Base-by-base conservation (phyloP, 2,888 invertebrate species). In the Volucella bombylans region DNA sequence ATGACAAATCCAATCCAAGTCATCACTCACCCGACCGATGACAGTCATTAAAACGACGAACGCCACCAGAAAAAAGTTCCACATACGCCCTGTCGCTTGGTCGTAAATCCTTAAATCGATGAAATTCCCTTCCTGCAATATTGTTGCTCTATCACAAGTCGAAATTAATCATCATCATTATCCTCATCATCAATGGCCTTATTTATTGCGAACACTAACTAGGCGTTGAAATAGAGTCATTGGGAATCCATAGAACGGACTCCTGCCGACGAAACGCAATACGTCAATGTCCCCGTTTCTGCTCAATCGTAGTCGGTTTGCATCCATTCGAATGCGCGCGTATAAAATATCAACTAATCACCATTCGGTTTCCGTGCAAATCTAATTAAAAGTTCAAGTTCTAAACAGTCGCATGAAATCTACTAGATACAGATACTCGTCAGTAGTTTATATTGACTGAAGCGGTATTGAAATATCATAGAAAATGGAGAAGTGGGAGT, bases 361-460 rank as follows among this genome's bases (percentile, higher is more conserved):
- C 64, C 59, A 67, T 39, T 54, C 12, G 64, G 39, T 71, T 65
- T 78, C 61, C 38, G 67, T 67, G 45, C 45, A 55, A 78, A 82
- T 78, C 67, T 78, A 82, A 82, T 82, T 82, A 82, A 82, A 82
- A 82, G 45, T 68, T 73, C 10, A 78, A 73, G 31, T 78, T 78
- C 78, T 39, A 57, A 68, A 62, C 55, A 73, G 67, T 72, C 43
- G 62, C 10, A 73, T 14, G 49, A 64, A 82, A 45, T 55, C 61
- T 18, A 67, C 62, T 14, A 38, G 39, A 76, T 59, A 54, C 52
- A 31, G 31, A 31, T 31, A 31, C 31, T 31, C 31, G 31, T 31
- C n/a, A n/a, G n/a, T 2, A 31, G 31, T 31, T 31, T 31, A 6
- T 31, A 6, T 31, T 31, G 6, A 31, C 31, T 31, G 31, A 31